Evolutionary conservation across 2,888 invertebrate species (phyloP), one percentile per base, ranked within the genome.

Genomic region (Ganaspis brasiliensis): DNA sequence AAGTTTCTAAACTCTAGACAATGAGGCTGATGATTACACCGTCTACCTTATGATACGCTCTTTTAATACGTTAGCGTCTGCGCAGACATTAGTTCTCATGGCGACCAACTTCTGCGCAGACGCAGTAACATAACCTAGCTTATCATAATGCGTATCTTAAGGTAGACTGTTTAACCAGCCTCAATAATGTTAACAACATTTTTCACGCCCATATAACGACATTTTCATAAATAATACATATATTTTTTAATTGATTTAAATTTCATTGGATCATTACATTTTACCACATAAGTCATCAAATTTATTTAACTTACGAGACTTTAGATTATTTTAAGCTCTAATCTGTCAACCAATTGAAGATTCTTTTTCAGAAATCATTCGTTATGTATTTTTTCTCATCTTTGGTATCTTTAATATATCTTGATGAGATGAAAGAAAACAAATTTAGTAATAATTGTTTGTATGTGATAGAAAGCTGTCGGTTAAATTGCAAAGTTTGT

Each of bases 381-480:
- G 21, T 56, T 26, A 1, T 26, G 24, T 26, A 59, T 14, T 24
- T 37, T 40, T 63, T 24, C 40, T 45, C n/a, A 67, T 24, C 67
- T 4, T 21, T 21, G 21, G 56, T 24, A 24, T 21, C 21, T n/a
- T 26, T 57, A 24, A 57, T n/a, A 26, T 24, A 31, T 12, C 26
- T 24, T 24, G 40, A 45, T 67, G 24, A 67, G 45, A 45, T 24
- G 6, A 45, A 45, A 63, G 14, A 37, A 40, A 24, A 31, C 3
- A 67, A 67, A 45, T 40, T n/a, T 67, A 21, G n/a, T 37, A 63
- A 40, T 63, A 40, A 21, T 45, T 45, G 24, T 67, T 37, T 67
- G 45, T 24, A 40, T 67, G 67, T 67, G 67, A 67, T 67, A 45
- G 52, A 67, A 40, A 21, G 6, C 21, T 10, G 40, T 67, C 3